Percentiles rank a stretch among this genome's conserved stretches.
phyloP scores from a whole-genome alignment of 2,888 invertebrate species.

The Encarsia formosa region DNA sequence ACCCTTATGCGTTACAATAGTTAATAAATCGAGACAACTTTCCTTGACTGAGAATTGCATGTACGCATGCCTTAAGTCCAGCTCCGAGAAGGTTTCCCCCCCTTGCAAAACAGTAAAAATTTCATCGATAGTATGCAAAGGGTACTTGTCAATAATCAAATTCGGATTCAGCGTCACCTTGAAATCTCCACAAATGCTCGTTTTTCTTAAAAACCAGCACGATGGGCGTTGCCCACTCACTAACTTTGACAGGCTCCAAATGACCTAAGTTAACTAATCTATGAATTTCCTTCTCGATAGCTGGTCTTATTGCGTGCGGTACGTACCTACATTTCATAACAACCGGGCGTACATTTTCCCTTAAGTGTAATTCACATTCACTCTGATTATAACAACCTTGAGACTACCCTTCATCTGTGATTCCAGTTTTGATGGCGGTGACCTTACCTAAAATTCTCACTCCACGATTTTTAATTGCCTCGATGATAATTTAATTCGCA shows the following conservation, averaged over 20 bases:
- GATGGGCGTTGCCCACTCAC: conserved; percentile 16
- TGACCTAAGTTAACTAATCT: conserved; percentile 13
- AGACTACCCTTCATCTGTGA: no score
- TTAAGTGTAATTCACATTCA: conserved; percentile 17
- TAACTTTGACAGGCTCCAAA: conserved; percentile 5
- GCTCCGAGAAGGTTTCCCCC: conserved; percentile 9
- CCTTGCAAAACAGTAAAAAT: conserved; percentile 14
- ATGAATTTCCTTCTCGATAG: conserved; percentile 14
- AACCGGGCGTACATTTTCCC: conserved; percentile 16
- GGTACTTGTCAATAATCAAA: conserved; percentile 15
- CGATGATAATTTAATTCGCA: no score
- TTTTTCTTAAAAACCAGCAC: conserved; percentile 10
- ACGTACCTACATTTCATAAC: conserved; percentile 18
- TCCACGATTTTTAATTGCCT: no score
- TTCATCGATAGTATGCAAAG: conserved; percentile 16
- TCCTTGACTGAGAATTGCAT: conserved; percentile 25
- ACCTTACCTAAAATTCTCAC: no score
- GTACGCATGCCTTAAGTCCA: conserved; percentile 15
- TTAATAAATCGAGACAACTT: conserved; percentile 10
- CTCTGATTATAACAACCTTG: conserved; percentile 14
- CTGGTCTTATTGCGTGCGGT: conserved; percentile 19
- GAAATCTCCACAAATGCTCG: conserved; percentile 17
- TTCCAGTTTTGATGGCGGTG: no score
- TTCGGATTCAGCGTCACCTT: conserved; percentile 13
- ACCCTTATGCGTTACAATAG: conserved; percentile 3